A percentile compares a stretch with the other conserved stretches of the same genome.
Conservation (phyloP, 2,888 invertebrate genomes). For the Linyphia triangularis region DNA sequence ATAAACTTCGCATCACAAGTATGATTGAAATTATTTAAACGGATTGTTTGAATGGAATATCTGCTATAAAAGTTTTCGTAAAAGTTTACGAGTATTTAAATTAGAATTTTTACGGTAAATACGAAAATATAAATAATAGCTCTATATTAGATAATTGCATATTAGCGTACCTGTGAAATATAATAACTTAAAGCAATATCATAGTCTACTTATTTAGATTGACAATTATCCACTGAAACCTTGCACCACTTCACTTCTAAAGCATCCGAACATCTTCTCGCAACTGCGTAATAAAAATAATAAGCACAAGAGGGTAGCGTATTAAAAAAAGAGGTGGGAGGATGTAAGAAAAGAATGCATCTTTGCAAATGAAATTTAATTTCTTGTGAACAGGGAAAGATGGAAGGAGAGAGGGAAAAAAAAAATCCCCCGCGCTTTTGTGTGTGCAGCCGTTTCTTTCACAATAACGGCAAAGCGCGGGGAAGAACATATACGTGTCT, state of each 20-base stretch:
- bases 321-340: background rate
- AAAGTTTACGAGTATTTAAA: too few species aligned
- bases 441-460: background rate
- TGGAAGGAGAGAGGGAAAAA: slow-evolving; percentile 6
- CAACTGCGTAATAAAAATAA: slow-evolving; percentile 59
- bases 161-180: too few species aligned
- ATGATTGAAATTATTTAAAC: too few species aligned
- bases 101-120: too few species aligned
- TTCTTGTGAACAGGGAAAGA: slow-evolving; percentile 58
- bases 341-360: slow-evolving; percentile 61
- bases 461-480: slow-evolving; percentile 24
- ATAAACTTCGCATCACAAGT: too few species aligned
- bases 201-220: background rate
- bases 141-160: too few species aligned
- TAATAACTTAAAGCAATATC: background rate
- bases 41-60: too few species aligned
- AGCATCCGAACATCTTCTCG: background rate
- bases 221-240: background rate
- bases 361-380: slow-evolving; percentile 75
- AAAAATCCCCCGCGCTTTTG: slow-evolving; percentile 35
- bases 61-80: too few species aligned
- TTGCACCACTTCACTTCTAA: slow-evolving; percentile 23
- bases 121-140: too few species aligned
- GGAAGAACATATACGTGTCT: slow-evolving; percentile 20
- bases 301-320: slow-evolving; percentile 19